A percentile compares a stretch with the other conserved stretches of the same genome.
Conservation (phyloP, 35 echinoderm and acorn worm species). For the Nesometra sesokonis region DNA sequence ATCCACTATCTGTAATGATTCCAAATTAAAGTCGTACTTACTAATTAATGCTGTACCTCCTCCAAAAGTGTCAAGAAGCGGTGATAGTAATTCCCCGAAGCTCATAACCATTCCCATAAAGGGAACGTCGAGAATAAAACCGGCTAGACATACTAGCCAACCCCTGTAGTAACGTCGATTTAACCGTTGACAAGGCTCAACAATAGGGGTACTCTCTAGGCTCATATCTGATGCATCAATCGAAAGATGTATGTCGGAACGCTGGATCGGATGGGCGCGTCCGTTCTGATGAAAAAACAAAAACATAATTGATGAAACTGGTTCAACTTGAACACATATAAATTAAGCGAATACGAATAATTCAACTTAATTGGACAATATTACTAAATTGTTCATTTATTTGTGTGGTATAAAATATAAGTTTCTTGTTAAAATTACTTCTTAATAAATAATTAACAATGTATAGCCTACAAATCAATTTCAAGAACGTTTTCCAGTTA, state of each 20-base stretch:
- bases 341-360: too few relatives aligned
- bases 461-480: too few relatives aligned
- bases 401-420: too few relatives aligned
- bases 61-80: slow-evolving; percentile 40
- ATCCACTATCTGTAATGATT: too few relatives aligned
- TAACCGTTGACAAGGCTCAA: neutral
- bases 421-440: too few relatives aligned
- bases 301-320: neutral
- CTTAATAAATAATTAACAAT: too few relatives aligned
- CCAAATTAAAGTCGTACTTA: slow-evolving; percentile 14
- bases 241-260: neutral
- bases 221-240: neutral
- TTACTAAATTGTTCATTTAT: too few relatives aligned
- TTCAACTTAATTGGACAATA: too few relatives aligned
- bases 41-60: slow-evolving; percentile 55
- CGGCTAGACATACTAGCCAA: slow-evolving; percentile 77
- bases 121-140: slow-evolving; percentile 70
- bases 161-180: neutral
- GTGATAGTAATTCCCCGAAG: slow-evolving; percentile 75
- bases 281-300: neutral
- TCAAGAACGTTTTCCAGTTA: too few relatives aligned
- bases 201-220: neutral
- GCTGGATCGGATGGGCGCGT: neutral
- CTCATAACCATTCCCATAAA: slow-evolving; percentile 97
- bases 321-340: neutral